A percentile compares a stretch with the other conserved stretches of the same genome.
Evolutionary conservation across 2,797 vertebrate genomes (phyloP).

Genomic region (Onychomys arenicola): DNA sequence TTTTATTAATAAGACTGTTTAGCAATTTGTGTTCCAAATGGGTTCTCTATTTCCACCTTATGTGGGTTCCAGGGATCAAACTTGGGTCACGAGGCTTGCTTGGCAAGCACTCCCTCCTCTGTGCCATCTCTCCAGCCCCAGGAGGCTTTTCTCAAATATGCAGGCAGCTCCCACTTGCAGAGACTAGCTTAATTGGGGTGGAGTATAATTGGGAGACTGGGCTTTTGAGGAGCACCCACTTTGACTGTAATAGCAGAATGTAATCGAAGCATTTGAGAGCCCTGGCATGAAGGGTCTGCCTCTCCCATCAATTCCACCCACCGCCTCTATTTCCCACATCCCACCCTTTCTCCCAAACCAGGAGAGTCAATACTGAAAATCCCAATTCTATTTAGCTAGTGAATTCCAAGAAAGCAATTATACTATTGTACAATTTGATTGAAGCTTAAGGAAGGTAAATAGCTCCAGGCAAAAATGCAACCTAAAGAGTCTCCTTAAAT

Average conservation of each 20-base stretch:
- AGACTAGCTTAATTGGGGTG: not conserved
- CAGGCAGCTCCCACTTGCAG: not conserved
- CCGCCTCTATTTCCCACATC: not conserved
- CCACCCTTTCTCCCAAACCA: not conserved
- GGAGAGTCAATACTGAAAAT: constrained; percentile 26
- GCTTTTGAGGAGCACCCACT: not conserved
- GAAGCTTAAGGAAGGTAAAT: constrained; percentile 25
- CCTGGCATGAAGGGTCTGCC: not conserved
- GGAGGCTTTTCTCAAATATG: not conserved
- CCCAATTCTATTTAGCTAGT: not conserved
- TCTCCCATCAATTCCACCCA: not conserved
- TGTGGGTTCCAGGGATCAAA: not conserved
- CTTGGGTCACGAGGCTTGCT: not conserved
- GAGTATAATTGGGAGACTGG: not conserved
- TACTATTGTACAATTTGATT: not conserved
- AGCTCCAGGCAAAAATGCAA: constrained; percentile 30
- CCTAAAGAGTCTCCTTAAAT: not conserved
- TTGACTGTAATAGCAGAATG: not conserved
- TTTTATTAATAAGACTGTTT: no score
- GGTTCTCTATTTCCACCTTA: not conserved
- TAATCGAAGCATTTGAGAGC: not conserved
- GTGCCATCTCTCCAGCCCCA: not conserved
- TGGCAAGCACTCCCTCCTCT: not conserved
- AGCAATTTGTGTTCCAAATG: no score
- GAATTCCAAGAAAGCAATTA: constrained; percentile 17